A percentile compares a stretch with the other conserved stretches of the same genome.
Conservation (phyloP, 2,113 vertebrate genomes). For the Porphyrio hochstetteri region DNA sequence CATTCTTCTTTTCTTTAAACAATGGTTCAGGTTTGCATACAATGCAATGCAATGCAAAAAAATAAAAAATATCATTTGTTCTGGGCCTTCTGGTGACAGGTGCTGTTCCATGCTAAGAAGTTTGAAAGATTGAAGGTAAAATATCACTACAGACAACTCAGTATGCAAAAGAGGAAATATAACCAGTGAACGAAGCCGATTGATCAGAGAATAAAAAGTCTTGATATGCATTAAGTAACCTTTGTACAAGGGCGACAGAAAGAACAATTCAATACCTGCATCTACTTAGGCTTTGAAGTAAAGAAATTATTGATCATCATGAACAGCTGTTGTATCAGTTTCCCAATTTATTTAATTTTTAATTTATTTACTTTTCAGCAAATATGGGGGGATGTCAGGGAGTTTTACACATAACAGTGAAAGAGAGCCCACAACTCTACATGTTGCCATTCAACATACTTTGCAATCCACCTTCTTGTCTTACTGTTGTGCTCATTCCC, state of each 20-base stretch:
- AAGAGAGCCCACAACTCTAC: background rate
- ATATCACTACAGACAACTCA: background rate
- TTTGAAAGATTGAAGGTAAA: background rate
- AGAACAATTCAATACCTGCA: background rate
- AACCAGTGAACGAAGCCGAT: background rate
- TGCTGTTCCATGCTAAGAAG: background rate
- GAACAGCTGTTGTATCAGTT: background rate
- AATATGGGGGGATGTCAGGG: background rate
- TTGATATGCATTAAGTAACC: background rate
- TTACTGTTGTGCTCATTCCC: background rate
- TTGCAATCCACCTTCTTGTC: background rate
- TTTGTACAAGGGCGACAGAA: background rate
- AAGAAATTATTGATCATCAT: background rate
- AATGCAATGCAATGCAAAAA: background rate
- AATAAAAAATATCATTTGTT: background rate
- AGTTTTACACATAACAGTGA: background rate
- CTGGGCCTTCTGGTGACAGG: background rate
- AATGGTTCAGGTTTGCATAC: background rate
- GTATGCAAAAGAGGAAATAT: background rate
- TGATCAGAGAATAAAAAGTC: background rate
- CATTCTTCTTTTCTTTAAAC: background rate
- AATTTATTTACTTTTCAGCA: background rate
- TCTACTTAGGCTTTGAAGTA: background rate
- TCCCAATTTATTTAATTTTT: background rate
- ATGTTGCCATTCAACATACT: background rate